Base-by-base conservation (phyloP, 1,140 invertebrate genomes). In the Drosophila repleta region DNA sequence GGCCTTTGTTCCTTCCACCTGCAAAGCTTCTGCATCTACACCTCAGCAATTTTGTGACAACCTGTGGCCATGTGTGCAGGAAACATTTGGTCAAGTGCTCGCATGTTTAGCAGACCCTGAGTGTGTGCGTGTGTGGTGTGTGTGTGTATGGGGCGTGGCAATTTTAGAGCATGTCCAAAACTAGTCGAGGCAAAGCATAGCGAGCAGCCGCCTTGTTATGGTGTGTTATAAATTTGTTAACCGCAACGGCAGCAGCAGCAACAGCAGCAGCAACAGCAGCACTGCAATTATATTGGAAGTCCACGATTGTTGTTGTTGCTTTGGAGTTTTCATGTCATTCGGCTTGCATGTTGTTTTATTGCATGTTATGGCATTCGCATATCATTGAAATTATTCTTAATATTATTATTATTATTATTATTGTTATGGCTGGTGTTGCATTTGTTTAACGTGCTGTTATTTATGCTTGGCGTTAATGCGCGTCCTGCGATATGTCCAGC, bases 171-270 rank as follows among this genome's bases (percentile, higher is more conserved):
- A 84, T 64, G 61, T 46, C 72, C 67, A 35, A 71, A 76, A 64
- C 74, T 74, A 74, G 46, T 35, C 24, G 52, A 60, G 74, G 41
- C 63, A 0, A 48, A 64, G 46, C 53, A 21, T 17, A 61, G 20
- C 41, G 60, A 39, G 15, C 74, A 35, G 45, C 46, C 26, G 76
- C 55, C 76, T 79, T 67, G 80, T 76, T 79, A 68, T 69, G 69
- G 35, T 57, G 56, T 68, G 72, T 69, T 83, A 83, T 88, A 87
- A 87, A 87, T 87, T 83, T 68, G 83, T 88, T 83, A 87, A 87
- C 83, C 83, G 48, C 83, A 87, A 67, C 58, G 74, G 70, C 82
- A 76, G 70, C 82, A 79, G 77, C 74, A 77, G n/a, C n/a, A n/a
- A n/a, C n/a, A n/a, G n/a, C n/a, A n/a, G 48, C 83, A 87, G 65